Percentiles rank a stretch among this genome's conserved stretches.
phyloP scores from a whole-genome alignment of 2,797 vertebrate genomes.

The Periparus ater region DNA sequence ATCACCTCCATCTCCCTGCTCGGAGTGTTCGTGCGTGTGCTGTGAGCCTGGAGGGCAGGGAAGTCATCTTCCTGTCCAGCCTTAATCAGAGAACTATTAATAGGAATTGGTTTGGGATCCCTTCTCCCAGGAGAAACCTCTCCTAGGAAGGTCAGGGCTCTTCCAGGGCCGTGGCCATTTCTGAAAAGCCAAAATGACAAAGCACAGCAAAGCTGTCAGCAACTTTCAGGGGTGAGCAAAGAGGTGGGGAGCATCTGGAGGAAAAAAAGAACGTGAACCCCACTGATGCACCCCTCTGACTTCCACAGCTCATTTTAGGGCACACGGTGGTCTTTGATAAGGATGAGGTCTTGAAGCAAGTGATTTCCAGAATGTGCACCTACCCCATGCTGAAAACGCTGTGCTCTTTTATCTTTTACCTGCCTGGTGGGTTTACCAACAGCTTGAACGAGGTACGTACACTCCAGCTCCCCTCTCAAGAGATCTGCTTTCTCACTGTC shows the following conservation, averaged over 20 bases:
- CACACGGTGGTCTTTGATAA: slow-evolving; percentile 79
- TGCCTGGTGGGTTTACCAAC: slow-evolving; percentile 40
- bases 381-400: background rate
- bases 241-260: background rate
- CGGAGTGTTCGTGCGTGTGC: fast-evolving
- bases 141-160: background rate
- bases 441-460: slow-evolving; percentile 44
- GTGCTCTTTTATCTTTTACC: slow-evolving; percentile 7
- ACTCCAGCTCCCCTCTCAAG: background rate
- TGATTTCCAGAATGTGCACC: background rate
- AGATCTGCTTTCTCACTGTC: background rate
- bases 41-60: background rate
- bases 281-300: background rate
- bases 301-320: slow-evolving; percentile 81
- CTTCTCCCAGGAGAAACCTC: background rate
- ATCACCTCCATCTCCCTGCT: background rate
- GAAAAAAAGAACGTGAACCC: fast-evolving
- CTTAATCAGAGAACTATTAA: background rate
- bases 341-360: background rate
- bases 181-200: background rate
- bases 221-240: background rate
- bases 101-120: background rate
- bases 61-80: background rate
- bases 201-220: background rate
- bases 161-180: background rate